Percentiles rank a stretch among this genome's conserved stretches.
phyloP scores from a whole-genome alignment of 2,113 vertebrate genomes.

The Vulpes ferrilata region DNA sequence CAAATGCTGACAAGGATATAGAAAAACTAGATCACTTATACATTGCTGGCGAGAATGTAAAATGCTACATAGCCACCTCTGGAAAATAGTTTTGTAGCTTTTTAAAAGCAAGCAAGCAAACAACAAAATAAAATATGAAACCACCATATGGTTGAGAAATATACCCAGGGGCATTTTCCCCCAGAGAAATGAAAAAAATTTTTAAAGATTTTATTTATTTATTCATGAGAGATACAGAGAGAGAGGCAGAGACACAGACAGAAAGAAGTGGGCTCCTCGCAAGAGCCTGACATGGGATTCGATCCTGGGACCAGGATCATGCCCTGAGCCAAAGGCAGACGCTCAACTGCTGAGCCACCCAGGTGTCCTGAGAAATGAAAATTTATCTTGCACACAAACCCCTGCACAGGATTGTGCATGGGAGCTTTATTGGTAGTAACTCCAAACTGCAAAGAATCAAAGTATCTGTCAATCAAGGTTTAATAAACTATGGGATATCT shows the following conservation, averaged over 20 bases:
- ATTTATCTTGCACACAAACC: background rate
- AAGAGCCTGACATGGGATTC: too few relatives aligned
- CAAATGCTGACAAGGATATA: background rate
- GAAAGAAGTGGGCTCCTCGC: too few relatives aligned
- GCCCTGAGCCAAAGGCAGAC: too few relatives aligned
- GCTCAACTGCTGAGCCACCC: too few relatives aligned
- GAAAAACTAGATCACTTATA: background rate
- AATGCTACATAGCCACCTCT: background rate
- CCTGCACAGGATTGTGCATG: background rate
- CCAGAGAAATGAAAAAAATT: too few relatives aligned
- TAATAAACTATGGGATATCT: background rate
- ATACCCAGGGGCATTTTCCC: constrained; percentile 3
- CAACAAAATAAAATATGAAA: background rate
- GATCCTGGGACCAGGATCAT: too few relatives aligned
- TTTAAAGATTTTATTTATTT: too few relatives aligned
- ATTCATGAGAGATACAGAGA: too few relatives aligned
- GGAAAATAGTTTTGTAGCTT: background rate
- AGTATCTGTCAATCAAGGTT: background rate
- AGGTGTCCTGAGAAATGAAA: background rate
- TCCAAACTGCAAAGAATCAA: background rate
- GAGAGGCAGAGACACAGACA: too few relatives aligned
- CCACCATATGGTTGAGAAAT: background rate
- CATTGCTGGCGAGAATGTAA: background rate
- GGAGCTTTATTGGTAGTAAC: background rate
- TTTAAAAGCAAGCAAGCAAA: background rate